phyloP scores from a whole-genome alignment of 1,140 invertebrate genomes.

The Drosophila truncata region DNA sequence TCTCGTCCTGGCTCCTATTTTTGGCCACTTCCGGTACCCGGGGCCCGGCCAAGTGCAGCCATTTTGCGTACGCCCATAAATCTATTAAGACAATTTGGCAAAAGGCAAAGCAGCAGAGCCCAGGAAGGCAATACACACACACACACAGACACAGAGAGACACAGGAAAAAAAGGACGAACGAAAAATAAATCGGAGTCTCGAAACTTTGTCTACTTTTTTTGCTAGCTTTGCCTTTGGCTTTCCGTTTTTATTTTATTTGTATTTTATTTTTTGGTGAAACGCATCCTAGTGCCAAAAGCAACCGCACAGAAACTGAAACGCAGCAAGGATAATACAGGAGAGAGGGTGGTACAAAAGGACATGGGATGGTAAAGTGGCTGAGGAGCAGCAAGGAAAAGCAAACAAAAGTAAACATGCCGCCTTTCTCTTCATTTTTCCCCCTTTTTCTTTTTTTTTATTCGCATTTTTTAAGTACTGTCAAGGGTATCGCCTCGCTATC shows the following conservation, averaged over 20 bases:
- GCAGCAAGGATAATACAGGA: constrained; percentile 51
- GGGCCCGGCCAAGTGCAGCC: constrained; percentile 70
- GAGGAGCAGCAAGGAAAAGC: constrained; percentile 15
- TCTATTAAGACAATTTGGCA: constrained; percentile 83
- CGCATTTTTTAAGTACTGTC: constrained; percentile 78
- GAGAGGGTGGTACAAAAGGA: not conserved
- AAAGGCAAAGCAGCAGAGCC: constrained; percentile 38
- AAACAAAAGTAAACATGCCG: constrained; percentile 71
- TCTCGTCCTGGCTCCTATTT: not conserved
- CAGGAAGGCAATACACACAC: constrained; percentile 22
- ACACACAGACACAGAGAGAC: not conserved
- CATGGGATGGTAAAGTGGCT: constrained; percentile 9
- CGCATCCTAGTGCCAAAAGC: constrained; percentile 31
- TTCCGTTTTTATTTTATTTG: constrained; percentile 16
- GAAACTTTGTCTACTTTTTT: constrained; percentile 42
- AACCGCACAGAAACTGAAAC: constrained; percentile 56
- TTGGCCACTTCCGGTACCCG: constrained; percentile 48
- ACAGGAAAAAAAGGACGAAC: not conserved
- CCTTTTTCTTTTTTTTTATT: constrained; percentile 22
- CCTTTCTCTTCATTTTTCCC: constrained; percentile 43
- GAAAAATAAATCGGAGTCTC: constrained; percentile 7
- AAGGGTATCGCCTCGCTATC: constrained; percentile 82
- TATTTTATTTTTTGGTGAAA: constrained; percentile 39
- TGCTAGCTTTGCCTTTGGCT: not conserved
- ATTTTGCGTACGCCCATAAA: constrained; percentile 80